Conservation (phyloP, 2,888 invertebrate species). For the Philereme transversata region DNA sequence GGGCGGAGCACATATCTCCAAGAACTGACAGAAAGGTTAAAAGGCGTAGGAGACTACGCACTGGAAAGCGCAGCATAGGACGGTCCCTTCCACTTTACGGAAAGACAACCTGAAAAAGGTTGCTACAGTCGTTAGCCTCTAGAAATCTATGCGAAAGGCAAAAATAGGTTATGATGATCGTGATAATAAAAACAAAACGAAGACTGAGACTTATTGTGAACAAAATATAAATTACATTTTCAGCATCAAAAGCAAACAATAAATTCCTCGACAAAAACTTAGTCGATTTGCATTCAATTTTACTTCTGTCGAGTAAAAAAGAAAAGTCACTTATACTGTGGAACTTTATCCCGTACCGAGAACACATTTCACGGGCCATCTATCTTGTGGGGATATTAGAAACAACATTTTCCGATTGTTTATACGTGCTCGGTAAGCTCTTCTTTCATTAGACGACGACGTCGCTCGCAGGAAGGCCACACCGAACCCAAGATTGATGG, state of each 20-base stretch:
- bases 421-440: conserved; percentile 79
- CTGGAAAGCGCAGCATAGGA: no score
- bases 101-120: no score
- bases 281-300: conserved; percentile 35
- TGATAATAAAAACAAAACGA: conserved; percentile 5
- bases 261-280: conserved; percentile 33
- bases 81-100: no score
- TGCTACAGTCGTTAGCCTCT: no score
- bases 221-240: conserved; percentile 16
- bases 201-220: conserved; percentile 13
- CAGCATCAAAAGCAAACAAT: conserved; percentile 31
- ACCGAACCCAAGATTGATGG: conserved; percentile 77
- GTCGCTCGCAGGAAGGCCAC: conserved; percentile 69
- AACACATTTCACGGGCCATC: conserved; percentile 64
- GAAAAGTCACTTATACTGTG: conserved; percentile 36
- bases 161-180: no score
- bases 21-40: no score
- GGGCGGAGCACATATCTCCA: no score
- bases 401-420: conserved; percentile 79
- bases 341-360: conserved; percentile 40
- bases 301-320: conserved; percentile 38
- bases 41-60: no score
- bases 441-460: conserved; percentile 79
- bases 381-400: conserved; percentile 75
- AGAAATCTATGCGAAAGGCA: no score